A percentile compares a stretch with the other conserved stretches of the same genome.
These are phyloP conservation scores for Amphipoea oculea DNA, from an alignment of 2,888 invertebrate species.

Conservation along the genomic window DNA sequence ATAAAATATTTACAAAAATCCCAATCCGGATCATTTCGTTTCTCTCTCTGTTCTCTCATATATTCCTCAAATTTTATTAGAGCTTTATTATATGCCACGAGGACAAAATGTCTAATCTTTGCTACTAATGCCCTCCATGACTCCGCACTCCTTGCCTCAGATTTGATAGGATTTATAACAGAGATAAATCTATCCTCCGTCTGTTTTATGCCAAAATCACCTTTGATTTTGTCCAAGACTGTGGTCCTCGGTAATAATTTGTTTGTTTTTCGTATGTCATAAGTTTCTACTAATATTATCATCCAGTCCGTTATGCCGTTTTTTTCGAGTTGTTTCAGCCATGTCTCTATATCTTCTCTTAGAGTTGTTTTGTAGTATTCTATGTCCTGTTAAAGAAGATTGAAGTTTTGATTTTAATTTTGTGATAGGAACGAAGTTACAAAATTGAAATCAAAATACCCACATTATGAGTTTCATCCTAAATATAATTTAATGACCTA, in stretches of 20 bases:
- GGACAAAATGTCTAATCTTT: slow-evolving; percentile 95
- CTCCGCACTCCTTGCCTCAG: slow-evolving; percentile 96
- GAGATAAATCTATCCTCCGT: slow-evolving; percentile 95
- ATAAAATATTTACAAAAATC: slow-evolving; percentile 98
- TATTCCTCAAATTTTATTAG: slow-evolving; percentile 96
- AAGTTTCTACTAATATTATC: slow-evolving; percentile 97
- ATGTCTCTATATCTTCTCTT: slow-evolving; percentile 97
- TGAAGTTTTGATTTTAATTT: neutral
- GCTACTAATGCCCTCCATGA: slow-evolving; percentile 97
- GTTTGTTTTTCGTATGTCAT: slow-evolving; percentile 97
- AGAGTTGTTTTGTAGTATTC: slow-evolving; percentile 96
- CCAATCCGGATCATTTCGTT: slow-evolving; percentile 97
- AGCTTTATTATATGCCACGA: slow-evolving; percentile 96
- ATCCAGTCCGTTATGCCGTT: slow-evolving; percentile 97
- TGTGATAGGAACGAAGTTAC: neutral
- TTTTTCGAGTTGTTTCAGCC: slow-evolving; percentile 95
- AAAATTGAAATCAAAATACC: neutral
- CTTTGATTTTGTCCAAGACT: slow-evolving; percentile 97
- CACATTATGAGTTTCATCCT: neutral
- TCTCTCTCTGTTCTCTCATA: slow-evolving; percentile 97
- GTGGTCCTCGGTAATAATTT: slow-evolving; percentile 97
- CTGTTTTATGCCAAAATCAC: slow-evolving; percentile 97
- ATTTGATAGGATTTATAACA: slow-evolving; percentile 97
- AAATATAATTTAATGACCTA: neutral
- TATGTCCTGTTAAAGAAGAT: slow-evolving; percentile 92